These are phyloP conservation scores for Chironomus riparius DNA, from an alignment of 2,888 invertebrate species.

Conservation along the genomic window DNA sequence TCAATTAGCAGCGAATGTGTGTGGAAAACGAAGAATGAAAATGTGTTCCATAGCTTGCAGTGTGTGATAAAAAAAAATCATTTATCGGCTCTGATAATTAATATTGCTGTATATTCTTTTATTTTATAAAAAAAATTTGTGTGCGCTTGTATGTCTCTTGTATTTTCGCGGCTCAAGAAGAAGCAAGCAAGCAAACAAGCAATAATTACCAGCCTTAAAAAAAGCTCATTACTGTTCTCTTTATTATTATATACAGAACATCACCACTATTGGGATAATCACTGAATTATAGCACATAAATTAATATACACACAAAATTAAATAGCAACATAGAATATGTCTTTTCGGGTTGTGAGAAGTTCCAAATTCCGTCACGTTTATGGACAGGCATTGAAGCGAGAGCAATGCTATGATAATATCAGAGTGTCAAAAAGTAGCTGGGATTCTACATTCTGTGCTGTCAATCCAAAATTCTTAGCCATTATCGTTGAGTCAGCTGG, in stretches of 20 bases:
- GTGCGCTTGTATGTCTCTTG: neutral
- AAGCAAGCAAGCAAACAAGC: neutral
- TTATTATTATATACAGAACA: neutral
- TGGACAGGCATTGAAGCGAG: conserved; percentile 76
- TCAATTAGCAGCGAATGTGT: neutral
- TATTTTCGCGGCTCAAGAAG: no score
- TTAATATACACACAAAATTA: no score
- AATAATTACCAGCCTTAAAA: neutral
- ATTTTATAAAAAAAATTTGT: neutral
- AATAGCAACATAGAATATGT: conserved; percentile 53
- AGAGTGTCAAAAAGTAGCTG: conserved; percentile 95
- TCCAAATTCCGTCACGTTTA: conserved; percentile 98
- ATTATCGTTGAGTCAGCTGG: conserved; percentile 96
- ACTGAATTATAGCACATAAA: neutral
- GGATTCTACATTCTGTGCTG: conserved; percentile 97
- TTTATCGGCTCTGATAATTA: neutral
- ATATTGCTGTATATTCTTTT: neutral
- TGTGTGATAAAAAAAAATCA: neutral
- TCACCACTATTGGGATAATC: neutral
- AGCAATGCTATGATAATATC: conserved; percentile 96
- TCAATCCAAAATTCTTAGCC: conserved; percentile 95
- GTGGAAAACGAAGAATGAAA: neutral
- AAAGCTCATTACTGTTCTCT: neutral
- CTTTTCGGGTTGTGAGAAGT: conserved; percentile 92
- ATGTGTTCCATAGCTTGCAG: neutral